phyloP scores from a whole-genome alignment of 2,113 vertebrate species.

The Thymallus thymallus region DNA sequence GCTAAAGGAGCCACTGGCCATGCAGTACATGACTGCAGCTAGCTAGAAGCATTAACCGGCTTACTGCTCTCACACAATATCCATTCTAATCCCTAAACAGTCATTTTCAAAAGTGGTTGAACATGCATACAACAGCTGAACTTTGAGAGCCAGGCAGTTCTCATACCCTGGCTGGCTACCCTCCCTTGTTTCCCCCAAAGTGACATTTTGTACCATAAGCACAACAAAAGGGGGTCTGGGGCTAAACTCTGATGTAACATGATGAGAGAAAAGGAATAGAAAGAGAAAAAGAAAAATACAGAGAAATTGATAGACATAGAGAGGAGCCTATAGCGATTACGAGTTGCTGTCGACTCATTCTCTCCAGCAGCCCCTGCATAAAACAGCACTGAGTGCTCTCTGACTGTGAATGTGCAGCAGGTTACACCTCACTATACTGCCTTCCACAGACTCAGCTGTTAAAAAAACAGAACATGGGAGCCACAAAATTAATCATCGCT shows the following conservation, averaged over 20 bases:
- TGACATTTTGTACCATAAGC: constrained; percentile 36
- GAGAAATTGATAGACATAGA: constrained; percentile 24
- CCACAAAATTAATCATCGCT: constrained; percentile 42
- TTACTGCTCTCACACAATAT: constrained; percentile 33
- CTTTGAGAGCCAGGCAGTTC: constrained; percentile 6
- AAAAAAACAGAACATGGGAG: constrained; percentile 52
- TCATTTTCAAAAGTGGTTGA: constrained; percentile 36
- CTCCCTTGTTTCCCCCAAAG: constrained; percentile 14
- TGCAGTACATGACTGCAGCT: constrained; percentile 14
- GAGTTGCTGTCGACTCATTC: constrained; percentile 20
- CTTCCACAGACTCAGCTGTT: constrained; percentile 45
- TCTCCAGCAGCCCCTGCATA: constrained; percentile 28
- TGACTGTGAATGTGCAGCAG: too few relatives aligned
- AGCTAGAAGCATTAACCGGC: constrained; percentile 32
- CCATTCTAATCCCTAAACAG: constrained; percentile 32
- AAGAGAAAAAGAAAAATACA: not conserved
- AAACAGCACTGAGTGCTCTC: constrained; percentile 23
- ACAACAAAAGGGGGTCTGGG: too few relatives aligned
- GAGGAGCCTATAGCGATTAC: constrained; percentile 7
- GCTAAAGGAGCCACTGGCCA: constrained; percentile 22
- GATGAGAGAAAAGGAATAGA: too few relatives aligned
- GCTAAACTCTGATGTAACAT: too few relatives aligned
- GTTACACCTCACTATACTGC: too few relatives aligned
- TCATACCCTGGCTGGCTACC: not conserved
- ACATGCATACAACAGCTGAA: constrained; percentile 31